These are phyloP conservation scores for Hypena proboscidalis DNA, from an alignment of 2,888 invertebrate genomes.

Conservation along the genomic window DNA sequence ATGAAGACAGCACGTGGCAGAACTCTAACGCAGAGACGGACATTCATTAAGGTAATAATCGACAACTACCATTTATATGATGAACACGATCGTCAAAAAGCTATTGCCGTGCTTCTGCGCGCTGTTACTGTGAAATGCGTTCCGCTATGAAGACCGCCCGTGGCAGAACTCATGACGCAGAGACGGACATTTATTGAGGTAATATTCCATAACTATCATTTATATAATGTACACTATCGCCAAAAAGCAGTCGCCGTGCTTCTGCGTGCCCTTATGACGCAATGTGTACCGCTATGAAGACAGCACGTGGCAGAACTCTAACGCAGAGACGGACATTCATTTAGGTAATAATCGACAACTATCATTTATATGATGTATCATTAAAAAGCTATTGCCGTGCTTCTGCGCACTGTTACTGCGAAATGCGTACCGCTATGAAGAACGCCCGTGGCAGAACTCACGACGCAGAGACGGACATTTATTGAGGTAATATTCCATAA, in stretches of 20 bases:
- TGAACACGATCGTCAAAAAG: slow-evolving; percentile 99
- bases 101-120: slow-evolving; percentile 98
- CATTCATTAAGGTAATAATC: no score
- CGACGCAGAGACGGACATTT: slow-evolving; percentile 94
- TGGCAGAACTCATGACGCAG: slow-evolving; percentile 95
- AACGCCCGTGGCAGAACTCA: slow-evolving; percentile 97
- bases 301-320: no score
- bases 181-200: slow-evolving; percentile 96
- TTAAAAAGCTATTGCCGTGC: slow-evolving; percentile 98
- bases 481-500: slow-evolving; percentile 92
- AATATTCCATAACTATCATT: slow-evolving; percentile 36
- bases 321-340: no score
- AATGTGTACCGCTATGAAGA: no score
- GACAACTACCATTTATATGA: no score
- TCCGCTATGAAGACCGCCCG: slow-evolving; percentile 98
- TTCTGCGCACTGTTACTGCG: slow-evolving; percentile 98
- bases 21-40: no score
- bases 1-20: no score
- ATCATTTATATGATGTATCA: no score
- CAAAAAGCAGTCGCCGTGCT: no score
- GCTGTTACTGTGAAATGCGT: slow-evolving; percentile 97
- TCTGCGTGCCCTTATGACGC: no score
- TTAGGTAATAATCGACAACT: no score
- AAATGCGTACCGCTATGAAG: slow-evolving; percentile 98
- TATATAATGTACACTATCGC: no score